Conservation (phyloP, 2,888 invertebrate species). For the Zhengitettix transpicula region DNA sequence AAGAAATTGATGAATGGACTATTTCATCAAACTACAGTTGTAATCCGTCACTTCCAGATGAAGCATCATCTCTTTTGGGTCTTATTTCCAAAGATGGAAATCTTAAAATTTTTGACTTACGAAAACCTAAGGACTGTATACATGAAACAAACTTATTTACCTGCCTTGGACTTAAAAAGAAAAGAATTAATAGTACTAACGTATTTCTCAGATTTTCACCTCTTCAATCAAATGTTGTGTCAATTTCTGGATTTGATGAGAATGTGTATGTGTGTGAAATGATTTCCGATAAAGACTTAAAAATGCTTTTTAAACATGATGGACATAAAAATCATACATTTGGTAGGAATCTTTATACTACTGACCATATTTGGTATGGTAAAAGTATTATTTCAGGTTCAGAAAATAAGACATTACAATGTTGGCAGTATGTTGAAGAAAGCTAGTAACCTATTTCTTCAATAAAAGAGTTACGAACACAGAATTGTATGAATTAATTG, state of each 20-base stretch:
- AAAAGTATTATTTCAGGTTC: conserved; percentile 3
- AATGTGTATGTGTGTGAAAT: conserved; percentile 4
- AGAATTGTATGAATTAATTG: no score
- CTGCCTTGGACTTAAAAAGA: no score
- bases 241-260: conserved; percentile 6
- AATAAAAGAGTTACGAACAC: no score
- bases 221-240: background rate
- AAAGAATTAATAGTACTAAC: background rate
- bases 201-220: background rate
- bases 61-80: background rate
- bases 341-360: background rate
- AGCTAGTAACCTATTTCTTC: background rate
- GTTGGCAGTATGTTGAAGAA: conserved; percentile 1
- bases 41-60: background rate
- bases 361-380: conserved; percentile 1
- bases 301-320: conserved; percentile 5
- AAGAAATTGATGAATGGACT: background rate
- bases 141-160: no score
- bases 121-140: background rate
- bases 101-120: background rate
- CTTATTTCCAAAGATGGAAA: background rate
- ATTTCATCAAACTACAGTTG: background rate
- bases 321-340: background rate
- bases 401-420: conserved; percentile 1
- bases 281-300: background rate